Evolutionary conservation across 1,140 invertebrate genomes (phyloP), one percentile per base, ranked within the genome.

Genomic region (Heterodera schachtii): DNA sequence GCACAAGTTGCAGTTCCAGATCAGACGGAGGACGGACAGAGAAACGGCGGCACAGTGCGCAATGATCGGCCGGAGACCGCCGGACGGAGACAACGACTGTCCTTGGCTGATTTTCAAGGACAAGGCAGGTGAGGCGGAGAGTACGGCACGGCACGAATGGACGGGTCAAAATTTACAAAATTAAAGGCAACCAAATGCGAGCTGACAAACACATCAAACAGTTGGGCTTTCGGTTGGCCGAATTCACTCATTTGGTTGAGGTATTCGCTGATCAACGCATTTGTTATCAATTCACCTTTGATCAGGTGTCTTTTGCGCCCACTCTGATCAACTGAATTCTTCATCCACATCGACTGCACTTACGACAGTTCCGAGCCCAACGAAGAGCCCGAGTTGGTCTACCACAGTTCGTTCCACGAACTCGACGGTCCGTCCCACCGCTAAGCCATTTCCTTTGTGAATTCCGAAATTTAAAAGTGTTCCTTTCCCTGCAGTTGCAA

Each of bases 1-100:
- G 69, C 69, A 46, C 69, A 71, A 71, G 44, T 46, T 71, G 41
- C 31, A 41, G 41, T 71, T 71, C 69, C 69, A 71, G 69, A 71
- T 71, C 69, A 11, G 69, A 43, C 41, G 41, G 21, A 43, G 21
- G 69, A 11, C 31, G 41, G 69, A 71, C 69, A 41, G 19, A 71
- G n/a, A 31, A 71, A 71, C 69, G 44, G 69, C 9, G 4, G 69
- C 9, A 41, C 69, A 71, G 13, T 71, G 69, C 69, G 9, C 9
- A 71, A 71, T 71, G 41, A 7, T 71, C 16, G 19, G 41, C 41
- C 8, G 19, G 43, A 41, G n/a, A 3, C 69, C 69, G 41, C 69
- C 69, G 44, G 44, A 71, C 69, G 69, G 69, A 46, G 8, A 46
- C 31, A 71, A 41, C 41, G 69, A 71, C 69, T 41, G 41, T 43